A percentile compares a stretch with the other conserved stretches of the same genome.
phyloP scores from a whole-genome alignment of 2,797 vertebrate genomes.

The Enteromius mattozi region DNA sequence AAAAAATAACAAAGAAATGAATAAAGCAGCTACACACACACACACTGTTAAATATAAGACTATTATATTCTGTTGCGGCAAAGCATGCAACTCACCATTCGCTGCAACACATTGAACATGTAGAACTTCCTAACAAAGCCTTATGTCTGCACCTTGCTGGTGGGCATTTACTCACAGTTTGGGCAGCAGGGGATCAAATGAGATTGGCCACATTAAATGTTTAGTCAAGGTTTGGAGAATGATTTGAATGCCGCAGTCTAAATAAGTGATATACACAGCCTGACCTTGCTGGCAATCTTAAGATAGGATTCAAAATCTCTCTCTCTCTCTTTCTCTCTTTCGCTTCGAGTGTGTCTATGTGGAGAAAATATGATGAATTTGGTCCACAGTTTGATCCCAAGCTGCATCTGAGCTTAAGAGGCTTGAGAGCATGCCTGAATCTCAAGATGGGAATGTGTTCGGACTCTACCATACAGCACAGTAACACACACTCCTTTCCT shows the following conservation, averaged over 20 bases:
- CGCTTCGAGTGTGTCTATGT: neutral
- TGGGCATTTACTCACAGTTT: slow-evolving; percentile 48
- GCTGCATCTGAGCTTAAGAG: slow-evolving; percentile 40
- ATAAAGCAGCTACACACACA: neutral
- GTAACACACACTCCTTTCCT: neutral
- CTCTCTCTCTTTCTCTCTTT: slow-evolving; percentile 15
- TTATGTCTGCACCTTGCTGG: slow-evolving; percentile 16
- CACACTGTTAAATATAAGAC: neutral
- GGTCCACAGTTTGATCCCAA: slow-evolving; percentile 51
- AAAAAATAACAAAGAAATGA: neutral
- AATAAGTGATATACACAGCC: slow-evolving; percentile 51
- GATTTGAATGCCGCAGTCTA: slow-evolving; percentile 38
- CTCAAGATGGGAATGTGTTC: slow-evolving; percentile 25
- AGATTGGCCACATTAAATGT: slow-evolving; percentile 55
- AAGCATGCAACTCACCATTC: slow-evolving; percentile 37
- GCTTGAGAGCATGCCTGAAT: slow-evolving; percentile 29
- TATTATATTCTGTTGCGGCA: neutral
- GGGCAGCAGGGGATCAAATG: slow-evolving; percentile 40
- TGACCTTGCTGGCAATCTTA: slow-evolving; percentile 54
- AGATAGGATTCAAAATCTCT: slow-evolving; percentile 54
- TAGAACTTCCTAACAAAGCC: slow-evolving; percentile 39
- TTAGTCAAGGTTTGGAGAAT: slow-evolving; percentile 53
- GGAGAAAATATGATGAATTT: slow-evolving; percentile 51
- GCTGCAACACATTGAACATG: slow-evolving; percentile 21
- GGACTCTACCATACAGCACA: neutral